Conservation (phyloP, 2,113 vertebrate species). For the Carlito syrichta region DNA sequence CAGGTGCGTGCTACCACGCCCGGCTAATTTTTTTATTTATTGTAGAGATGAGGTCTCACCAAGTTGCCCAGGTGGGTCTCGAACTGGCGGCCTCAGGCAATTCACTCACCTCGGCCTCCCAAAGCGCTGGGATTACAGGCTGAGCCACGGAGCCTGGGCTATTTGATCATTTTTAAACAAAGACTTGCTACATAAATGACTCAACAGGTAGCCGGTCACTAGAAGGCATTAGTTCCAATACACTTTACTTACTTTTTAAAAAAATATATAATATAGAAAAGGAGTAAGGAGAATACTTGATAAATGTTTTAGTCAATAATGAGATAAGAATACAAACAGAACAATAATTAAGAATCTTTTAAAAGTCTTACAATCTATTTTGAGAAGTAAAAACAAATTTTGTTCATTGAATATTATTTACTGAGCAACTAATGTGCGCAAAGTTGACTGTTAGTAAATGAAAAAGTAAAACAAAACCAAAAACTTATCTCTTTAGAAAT, state of each 20-base stretch:
- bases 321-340: not conserved
- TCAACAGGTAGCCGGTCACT: not conserved
- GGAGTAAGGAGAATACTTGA: not conserved
- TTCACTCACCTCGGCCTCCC: no score
- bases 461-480: constrained; percentile 33
- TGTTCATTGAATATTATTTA: not conserved
- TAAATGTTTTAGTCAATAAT: constrained; percentile 33
- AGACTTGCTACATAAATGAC: not conserved
- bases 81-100: no score
- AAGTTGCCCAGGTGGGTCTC: no score
- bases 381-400: constrained; percentile 32
- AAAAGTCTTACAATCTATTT: not conserved
- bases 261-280: not conserved
- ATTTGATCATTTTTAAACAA: not conserved
- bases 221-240: not conserved
- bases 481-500: constrained; percentile 5
- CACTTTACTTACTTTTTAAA: not conserved
- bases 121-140: no score
- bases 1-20: no score
- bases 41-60: no score
- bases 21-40: no score
- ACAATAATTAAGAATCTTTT: not conserved
- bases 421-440: not conserved
- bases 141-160: no score
- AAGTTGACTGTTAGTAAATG: not conserved